These are phyloP conservation scores for Zalophus californianus DNA, from an alignment of 2,797 vertebrate genomes.

Conservation along the genomic window DNA sequence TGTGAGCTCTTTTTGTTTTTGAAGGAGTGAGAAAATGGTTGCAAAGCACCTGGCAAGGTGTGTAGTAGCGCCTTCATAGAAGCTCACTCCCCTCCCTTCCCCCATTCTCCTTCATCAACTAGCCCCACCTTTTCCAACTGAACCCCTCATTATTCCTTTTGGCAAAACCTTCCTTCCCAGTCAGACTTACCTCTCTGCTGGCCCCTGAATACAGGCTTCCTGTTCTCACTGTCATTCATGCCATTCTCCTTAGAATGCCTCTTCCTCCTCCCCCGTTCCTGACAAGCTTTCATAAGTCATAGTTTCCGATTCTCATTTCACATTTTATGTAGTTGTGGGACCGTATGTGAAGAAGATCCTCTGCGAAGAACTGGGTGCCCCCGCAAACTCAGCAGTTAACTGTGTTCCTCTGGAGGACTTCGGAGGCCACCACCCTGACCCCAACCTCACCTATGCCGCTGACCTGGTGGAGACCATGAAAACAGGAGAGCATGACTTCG, in stretches of 20 bases:
- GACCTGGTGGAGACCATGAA: conserved; percentile 98
- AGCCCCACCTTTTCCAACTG: neutral
- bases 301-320: neutral
- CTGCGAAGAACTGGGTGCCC: conserved; percentile 97
- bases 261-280: neutral
- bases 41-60: neutral
- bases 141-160: neutral
- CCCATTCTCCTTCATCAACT: neutral
- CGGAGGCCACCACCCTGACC: conserved; percentile 98
- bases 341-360: conserved; percentile 98
- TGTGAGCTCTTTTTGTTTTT: neutral
- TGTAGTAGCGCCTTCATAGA: neutral
- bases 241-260: neutral
- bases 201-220: neutral
- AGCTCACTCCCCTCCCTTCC: neutral
- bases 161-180: neutral
- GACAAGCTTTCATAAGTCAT: neutral
- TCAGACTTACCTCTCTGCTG: neutral
- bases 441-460: conserved; percentile 97
- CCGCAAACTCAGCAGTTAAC: conserved; percentile 95
- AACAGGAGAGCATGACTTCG: conserved; percentile 96
- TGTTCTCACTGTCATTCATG: neutral
- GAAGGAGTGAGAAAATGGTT: neutral
- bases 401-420: conserved; percentile 97
- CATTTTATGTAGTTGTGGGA: conserved; percentile 92